phyloP scores from a whole-genome alignment of 2,888 invertebrate species.

The Stenoptilia bipunctidactyla region DNA sequence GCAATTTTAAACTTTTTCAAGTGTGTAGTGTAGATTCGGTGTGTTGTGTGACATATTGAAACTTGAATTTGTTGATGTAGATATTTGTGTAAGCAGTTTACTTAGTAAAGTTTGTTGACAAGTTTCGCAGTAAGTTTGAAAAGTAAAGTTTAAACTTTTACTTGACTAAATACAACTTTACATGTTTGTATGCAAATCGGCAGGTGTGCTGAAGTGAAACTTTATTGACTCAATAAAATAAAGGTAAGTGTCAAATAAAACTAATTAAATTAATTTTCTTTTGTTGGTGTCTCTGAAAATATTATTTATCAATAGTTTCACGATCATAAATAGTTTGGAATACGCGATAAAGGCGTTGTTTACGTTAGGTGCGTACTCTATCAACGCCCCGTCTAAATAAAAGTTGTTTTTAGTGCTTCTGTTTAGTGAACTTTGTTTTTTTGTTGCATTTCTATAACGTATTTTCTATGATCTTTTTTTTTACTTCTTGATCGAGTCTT shows the following conservation, averaged over 20 bases:
- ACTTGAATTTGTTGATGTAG: neutral
- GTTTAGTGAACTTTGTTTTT: too few species aligned
- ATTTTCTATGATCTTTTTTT: too few species aligned
- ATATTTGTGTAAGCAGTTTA: conserved; percentile 28
- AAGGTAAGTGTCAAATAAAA: neutral
- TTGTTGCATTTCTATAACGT: too few species aligned
- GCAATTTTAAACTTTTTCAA: conserved; percentile 18
- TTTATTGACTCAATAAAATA: neutral
- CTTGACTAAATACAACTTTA: conserved; percentile 15
- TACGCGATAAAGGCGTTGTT: too few species aligned
- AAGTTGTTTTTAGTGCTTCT: conserved; percentile 2
- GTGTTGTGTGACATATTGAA: conserved; percentile 33
- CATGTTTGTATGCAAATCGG: conserved; percentile 13
- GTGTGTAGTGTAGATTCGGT: conserved; percentile 7
- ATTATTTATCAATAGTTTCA: too few species aligned
- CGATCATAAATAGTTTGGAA: too few species aligned
- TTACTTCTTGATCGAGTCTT: too few species aligned
- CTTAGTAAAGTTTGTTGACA: conserved; percentile 27
- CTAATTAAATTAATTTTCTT: too few species aligned
- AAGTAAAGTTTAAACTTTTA: conserved; percentile 32
- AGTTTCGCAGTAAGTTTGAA: conserved; percentile 23
- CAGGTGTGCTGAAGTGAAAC: neutral
- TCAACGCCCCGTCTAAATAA: neutral
- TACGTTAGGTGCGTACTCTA: neutral
- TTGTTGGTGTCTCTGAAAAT: too few species aligned